A percentile compares a stretch with the other conserved stretches of the same genome.
phyloP scores from a whole-genome alignment of 2,113 vertebrate species.

The human region GRCh38 chr1:234652501-234653000 shows the following conservation, averaged over 20 bases:
- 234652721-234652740: not conserved
- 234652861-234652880: not conserved
- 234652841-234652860: not conserved
- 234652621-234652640: not conserved
- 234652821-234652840: not conserved
- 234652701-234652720: not conserved
- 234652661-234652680: not conserved
- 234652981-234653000: not conserved
- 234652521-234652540: not conserved
- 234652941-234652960: not conserved
- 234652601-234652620: not conserved
- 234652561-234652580: not conserved
- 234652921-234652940: not conserved
- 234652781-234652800: not conserved
- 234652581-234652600: not conserved
- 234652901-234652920: not conserved
- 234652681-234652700: not conserved
- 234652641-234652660: not conserved
- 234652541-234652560: not conserved
- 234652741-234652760: not conserved
- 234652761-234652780: not conserved
- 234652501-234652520: not conserved
- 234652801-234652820: not conserved
- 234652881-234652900: not conserved
- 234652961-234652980: not conserved